phyloP scores from a whole-genome alignment of 2,113 vertebrate genomes.

The Trinectes maculatus region DNA sequence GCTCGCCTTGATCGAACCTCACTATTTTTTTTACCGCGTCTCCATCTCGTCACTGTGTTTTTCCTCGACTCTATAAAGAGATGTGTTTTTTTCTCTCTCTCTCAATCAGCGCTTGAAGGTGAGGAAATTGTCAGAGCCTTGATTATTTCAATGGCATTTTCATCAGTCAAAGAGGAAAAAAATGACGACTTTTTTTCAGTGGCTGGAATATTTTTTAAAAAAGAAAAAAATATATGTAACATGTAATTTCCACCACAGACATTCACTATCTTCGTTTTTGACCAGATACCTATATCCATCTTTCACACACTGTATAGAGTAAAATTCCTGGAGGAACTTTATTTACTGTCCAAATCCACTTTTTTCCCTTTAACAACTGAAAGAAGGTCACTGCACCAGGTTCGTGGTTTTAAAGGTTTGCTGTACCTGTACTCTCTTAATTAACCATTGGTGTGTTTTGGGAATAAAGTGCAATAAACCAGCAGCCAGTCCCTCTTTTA shows the following conservation, averaged over 20 bases:
- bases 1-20: constrained; percentile 17
- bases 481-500: too few species aligned
- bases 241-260: background rate
- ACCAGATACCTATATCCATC: constrained; percentile 3
- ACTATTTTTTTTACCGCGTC: constrained; percentile 20
- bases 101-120: constrained; percentile 31
- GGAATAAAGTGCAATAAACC: too few species aligned
- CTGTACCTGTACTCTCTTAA: too few species aligned
- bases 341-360: too few species aligned
- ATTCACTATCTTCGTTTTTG: background rate
- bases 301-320: too few species aligned
- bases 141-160: constrained; percentile 11
- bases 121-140: background rate
- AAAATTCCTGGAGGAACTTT: too few species aligned
- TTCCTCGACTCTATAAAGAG: background rate
- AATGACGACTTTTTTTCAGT: constrained; percentile 2
- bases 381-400: background rate
- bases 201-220: constrained; percentile 4
- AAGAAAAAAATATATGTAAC: too few species aligned
- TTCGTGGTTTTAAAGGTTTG: background rate
- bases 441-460: too few species aligned
- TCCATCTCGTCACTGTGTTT: background rate
- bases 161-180: constrained; percentile 18
- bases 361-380: background rate
- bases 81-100: constrained; percentile 22